Evolutionary conservation across 1,140 invertebrate genomes (phyloP), one percentile per base, ranked within the genome.

Genomic region (Cydia splendana): DNA sequence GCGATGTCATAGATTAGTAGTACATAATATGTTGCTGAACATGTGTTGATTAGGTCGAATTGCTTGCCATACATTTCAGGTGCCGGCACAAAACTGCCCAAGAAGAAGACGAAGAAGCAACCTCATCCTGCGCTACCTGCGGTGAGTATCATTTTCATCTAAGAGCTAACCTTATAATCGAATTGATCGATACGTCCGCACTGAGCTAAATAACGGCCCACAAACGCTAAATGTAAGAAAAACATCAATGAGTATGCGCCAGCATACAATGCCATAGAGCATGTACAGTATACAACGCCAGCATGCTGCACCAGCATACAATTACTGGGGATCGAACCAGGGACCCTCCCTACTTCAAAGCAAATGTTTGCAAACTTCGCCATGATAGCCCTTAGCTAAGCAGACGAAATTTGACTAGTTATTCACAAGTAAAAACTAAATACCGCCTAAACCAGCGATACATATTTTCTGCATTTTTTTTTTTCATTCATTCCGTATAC

Each of bases 101-200:
- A 93, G 86, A 94, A 94, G 82, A 94, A 94, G 83, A 71, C 85
- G 20, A 94, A 93, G 85, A 94, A 94, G 79, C 85, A 85, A 76
- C 65, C 76, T 13, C 87, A 90, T 51, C 86, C 85, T 62, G 85
- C 85, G 4, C 81, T 85, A 48, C 84, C 85, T n/a, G 18, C 75
- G 57, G 90, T 92, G 88, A 90, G 78, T 89, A 87, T 62, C 57
- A 62, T 24, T 9, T 24, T 24, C 9, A 62, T 2, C n/a, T 15
- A 45, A 45, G 45, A 4, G 45, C 45, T 3, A 48, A 12, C 12
- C 9, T 12, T 9, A 62, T 4, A 5, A 6, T n/a, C 57, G 15
- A 5, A 18, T 57, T 57, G 48, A 18, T 6, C 5, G 34, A 34
- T 34, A 18, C 53, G 15, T 7, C 6, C n/a, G 53, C 38, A 42